Percentiles rank a stretch among this genome's conserved stretches.
Evolutionary conservation across 64 coral and sea anemone genomes (phyloP).

Genomic region (Hydrozoanthus tunicans): DNA sequence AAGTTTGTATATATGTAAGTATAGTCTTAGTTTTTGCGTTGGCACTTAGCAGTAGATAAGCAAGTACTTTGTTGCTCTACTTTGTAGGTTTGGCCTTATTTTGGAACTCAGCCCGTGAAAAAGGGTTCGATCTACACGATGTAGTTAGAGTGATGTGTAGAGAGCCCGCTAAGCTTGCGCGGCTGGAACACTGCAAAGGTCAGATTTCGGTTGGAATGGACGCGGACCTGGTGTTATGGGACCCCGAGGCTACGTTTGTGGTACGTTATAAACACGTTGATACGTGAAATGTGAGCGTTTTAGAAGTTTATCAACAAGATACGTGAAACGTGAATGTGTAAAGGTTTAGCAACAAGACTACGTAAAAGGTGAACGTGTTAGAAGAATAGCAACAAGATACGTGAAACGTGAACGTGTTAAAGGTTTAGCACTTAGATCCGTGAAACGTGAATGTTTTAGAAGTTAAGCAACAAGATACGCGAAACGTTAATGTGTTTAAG

Average conservation of each 20-base stretch:
- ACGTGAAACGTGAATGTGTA: too few relatives aligned
- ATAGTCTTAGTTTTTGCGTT: not conserved
- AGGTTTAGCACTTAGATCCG: too few relatives aligned
- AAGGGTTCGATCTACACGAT: slow-evolving; percentile 71
- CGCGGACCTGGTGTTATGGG: slow-evolving; percentile 77
- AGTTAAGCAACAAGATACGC: too few relatives aligned
- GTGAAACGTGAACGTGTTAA: too few relatives aligned
- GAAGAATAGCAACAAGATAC: too few relatives aligned
- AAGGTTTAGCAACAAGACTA: too few relatives aligned
- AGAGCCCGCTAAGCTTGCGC: slow-evolving; percentile 70
- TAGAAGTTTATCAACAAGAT: too few relatives aligned
- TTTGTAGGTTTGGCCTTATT: slow-evolving; percentile 72
- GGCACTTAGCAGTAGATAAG: too few relatives aligned
- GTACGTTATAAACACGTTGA: slow-evolving; percentile 9
- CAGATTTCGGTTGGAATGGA: slow-evolving; percentile 70
- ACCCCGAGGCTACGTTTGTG: slow-evolving; percentile 61
- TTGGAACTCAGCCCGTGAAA: slow-evolving; percentile 57
- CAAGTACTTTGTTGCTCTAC: not conserved
- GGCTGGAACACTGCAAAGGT: slow-evolving; percentile 74
- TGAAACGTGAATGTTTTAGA: too few relatives aligned
- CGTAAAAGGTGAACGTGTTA: too few relatives aligned
- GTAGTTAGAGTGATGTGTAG: slow-evolving; percentile 71
- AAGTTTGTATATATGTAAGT: too few relatives aligned
- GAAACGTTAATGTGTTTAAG: too few relatives aligned
- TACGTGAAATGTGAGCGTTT: not conserved